These are phyloP conservation scores for Spodoptera exigua DNA, from an alignment of 2,888 invertebrate genomes.

Conservation along the genomic window DNA sequence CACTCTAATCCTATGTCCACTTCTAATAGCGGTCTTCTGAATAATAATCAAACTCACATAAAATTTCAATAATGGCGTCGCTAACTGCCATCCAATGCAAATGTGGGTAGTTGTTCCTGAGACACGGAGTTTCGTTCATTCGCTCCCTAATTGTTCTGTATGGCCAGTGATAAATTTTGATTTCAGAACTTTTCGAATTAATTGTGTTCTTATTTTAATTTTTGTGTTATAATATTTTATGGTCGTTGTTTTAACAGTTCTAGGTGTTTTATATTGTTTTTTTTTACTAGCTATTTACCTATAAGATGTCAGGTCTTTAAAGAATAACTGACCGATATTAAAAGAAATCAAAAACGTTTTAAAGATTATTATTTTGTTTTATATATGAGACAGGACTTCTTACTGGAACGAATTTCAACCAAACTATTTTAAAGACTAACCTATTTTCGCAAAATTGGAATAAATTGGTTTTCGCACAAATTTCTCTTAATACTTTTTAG, in stretches of 20 bases:
- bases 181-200: conserved; percentile 44
- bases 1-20: conserved; percentile 81
- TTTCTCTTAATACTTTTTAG: not conserved
- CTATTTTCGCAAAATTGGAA: too few species aligned
- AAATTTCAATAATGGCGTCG: conserved; percentile 87
- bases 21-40: conserved; percentile 88
- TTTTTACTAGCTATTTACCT: too few species aligned
- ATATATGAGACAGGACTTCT: too few species aligned
- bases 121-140: conserved; percentile 41
- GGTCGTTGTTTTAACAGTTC: not conserved
- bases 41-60: conserved; percentile 89
- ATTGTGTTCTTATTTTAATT: not conserved
- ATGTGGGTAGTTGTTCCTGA: conserved; percentile 60
- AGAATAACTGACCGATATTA: too few species aligned
- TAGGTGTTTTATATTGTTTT: not conserved
- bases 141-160: conserved; percentile 72
- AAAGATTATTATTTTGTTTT: too few species aligned
- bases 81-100: conserved; percentile 84
- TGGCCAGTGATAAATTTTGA: conserved; percentile 43
- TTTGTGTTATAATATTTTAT: not conserved
- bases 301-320: too few species aligned
- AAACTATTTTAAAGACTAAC: too few species aligned
- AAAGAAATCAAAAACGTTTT: too few species aligned
- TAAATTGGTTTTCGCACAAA: too few species aligned
- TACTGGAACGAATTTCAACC: too few species aligned